Conservation (phyloP, 2,797 vertebrate genomes). For the Trachurus trachurus region DNA sequence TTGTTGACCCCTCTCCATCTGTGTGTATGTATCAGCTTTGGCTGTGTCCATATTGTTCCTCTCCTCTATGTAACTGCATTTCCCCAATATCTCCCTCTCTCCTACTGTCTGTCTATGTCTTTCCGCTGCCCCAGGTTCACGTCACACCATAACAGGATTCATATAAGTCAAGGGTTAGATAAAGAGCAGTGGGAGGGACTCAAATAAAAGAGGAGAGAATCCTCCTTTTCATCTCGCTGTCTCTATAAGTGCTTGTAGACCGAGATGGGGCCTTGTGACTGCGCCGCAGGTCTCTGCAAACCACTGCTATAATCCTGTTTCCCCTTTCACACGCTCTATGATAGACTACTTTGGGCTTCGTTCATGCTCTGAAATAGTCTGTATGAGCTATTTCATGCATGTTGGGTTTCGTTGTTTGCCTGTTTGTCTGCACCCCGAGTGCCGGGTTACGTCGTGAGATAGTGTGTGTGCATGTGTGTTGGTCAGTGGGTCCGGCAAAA, state of each 20-base stretch:
- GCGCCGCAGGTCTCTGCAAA: conserved; percentile 63
- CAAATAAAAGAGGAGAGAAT: conserved; percentile 61
- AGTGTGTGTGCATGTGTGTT: conserved; percentile 17
- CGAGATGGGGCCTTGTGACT: conserved; percentile 54
- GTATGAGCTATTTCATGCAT: conserved; percentile 65
- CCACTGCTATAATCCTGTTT: conserved; percentile 76
- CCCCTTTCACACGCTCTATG: conserved; percentile 58
- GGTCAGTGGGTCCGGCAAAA: conserved; percentile 54
- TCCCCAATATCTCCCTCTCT: neutral
- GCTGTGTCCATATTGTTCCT: conserved; percentile 14
- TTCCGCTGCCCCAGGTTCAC: conserved; percentile 60
- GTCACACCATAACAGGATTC: conserved; percentile 76
- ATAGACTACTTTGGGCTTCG: conserved; percentile 59
- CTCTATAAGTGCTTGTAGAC: conserved; percentile 52
- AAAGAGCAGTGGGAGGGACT: conserved; percentile 71
- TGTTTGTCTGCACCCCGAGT: conserved; percentile 37
- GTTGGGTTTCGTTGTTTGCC: conserved; percentile 47
- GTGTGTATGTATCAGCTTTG: neutral
- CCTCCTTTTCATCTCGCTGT: conserved; percentile 68
- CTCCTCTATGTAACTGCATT: conserved; percentile 14
- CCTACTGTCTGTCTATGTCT: conserved; percentile 44
- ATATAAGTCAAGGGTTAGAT: conserved; percentile 75
- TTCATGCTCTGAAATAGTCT: conserved; percentile 67
- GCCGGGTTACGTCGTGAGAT: conserved; percentile 28
- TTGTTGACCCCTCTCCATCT: neutral